These are phyloP conservation scores for Scaptomyza parva DNA, from an alignment of 2,888 invertebrate genomes.

Conservation along the genomic window DNA sequence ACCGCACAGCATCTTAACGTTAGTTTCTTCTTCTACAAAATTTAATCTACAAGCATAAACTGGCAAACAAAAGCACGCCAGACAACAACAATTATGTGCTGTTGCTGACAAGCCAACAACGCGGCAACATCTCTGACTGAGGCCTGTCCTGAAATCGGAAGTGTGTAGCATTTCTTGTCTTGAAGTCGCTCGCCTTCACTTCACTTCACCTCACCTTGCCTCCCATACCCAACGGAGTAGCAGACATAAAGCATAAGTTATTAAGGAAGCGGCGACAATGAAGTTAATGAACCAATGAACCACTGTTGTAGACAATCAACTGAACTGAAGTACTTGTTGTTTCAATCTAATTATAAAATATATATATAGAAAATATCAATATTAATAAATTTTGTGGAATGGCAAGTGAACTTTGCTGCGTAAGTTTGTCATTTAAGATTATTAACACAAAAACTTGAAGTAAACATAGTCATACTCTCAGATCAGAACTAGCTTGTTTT, in stretches of 20 bases:
- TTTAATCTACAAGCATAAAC: constrained; percentile 51
- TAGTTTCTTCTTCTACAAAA: constrained; percentile 30
- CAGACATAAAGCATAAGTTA: constrained; percentile 55
- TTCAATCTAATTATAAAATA: constrained; percentile 8
- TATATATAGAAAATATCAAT: not conserved
- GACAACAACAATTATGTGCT: constrained; percentile 36
- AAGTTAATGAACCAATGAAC: constrained; percentile 44
- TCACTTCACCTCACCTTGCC: too few species aligned
- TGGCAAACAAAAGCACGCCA: constrained; percentile 44
- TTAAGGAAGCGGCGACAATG: constrained; percentile 41
- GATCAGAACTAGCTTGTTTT: too few species aligned
- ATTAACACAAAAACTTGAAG: too few species aligned
- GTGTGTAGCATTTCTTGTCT: constrained; percentile 44
- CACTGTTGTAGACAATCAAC: constrained; percentile 2
- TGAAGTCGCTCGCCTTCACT: constrained; percentile 22
- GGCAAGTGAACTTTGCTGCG: too few species aligned
- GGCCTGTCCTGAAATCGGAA: constrained; percentile 46
- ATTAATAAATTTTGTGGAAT: too few species aligned
- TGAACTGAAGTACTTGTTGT: not conserved
- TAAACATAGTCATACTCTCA: too few species aligned
- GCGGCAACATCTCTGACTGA: constrained; percentile 13
- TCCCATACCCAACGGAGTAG: constrained; percentile 1
- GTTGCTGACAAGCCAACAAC: constrained; percentile 8
- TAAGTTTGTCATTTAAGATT: too few species aligned
- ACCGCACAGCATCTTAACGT: constrained; percentile 14